Evolutionary conservation across 1,140 invertebrate species (phyloP).

Genomic region (Nasonia giraulti): DNA sequence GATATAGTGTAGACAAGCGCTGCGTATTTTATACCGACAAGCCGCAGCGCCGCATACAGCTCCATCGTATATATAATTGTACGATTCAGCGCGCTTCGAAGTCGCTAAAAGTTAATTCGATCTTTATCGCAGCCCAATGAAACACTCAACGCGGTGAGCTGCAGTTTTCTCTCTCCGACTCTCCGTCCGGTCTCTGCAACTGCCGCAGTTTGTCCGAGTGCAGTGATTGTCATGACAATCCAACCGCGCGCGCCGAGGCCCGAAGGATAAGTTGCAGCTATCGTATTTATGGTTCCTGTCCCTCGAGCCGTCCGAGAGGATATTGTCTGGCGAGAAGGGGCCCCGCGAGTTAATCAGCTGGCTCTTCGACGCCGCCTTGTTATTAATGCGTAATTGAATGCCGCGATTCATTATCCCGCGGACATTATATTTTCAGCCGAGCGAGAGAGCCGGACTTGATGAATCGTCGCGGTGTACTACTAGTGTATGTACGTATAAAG

Average conservation of each 20-base stretch:
- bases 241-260: not conserved
- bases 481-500: not conserved
- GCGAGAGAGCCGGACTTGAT: not conserved
- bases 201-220: constrained; percentile 34
- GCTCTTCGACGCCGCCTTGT: constrained; percentile 57
- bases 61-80: constrained; percentile 29
- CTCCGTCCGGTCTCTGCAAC: not conserved
- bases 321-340: constrained; percentile 53
- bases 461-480: not conserved
- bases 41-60: not conserved
- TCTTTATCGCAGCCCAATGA: constrained; percentile 41
- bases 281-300: constrained; percentile 34
- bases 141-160: constrained; percentile 38
- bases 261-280: constrained; percentile 3
- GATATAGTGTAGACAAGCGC: not conserved
- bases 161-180: not conserved
- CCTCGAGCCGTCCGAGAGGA: constrained; percentile 3
- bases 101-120: constrained; percentile 42
- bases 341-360: constrained; percentile 58
- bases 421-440: constrained; percentile 56
- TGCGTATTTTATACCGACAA: not conserved
- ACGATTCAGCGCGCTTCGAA: constrained; percentile 10
- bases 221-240: constrained; percentile 48
- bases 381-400: constrained; percentile 67
- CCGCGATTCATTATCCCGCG: constrained; percentile 62